Evolutionary conservation across 2,888 invertebrate species (phyloP).

Genomic region (Stenichneumon culpator): DNA sequence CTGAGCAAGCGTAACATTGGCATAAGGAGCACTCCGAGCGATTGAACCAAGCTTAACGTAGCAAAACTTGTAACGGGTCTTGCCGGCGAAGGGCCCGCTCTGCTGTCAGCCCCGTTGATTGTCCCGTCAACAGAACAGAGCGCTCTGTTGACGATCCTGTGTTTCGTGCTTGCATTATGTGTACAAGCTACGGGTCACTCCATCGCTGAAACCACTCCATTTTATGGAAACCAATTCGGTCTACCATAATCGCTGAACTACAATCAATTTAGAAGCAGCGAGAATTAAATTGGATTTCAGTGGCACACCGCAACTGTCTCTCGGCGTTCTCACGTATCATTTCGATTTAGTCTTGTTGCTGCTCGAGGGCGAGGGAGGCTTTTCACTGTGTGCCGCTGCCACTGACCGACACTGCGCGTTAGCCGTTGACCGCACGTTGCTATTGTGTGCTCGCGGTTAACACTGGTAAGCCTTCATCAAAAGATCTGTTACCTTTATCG

Average conservation of each 20-base stretch:
- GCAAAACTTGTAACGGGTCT: slow-evolving; percentile 47
- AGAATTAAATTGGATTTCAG: slow-evolving; percentile 47
- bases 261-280: slow-evolving; percentile 42
- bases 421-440: neutral
- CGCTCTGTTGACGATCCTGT: neutral
- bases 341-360: neutral
- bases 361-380: neutral
- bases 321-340: slow-evolving; percentile 24
- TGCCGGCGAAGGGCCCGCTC: slow-evolving; percentile 9
- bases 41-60: neutral
- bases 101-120: slow-evolving; percentile 47
- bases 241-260: neutral
- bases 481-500: slow-evolving; percentile 17
- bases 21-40: neutral
- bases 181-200: neutral
- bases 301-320: slow-evolving; percentile 48
- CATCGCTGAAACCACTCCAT: neutral
- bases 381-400: neutral
- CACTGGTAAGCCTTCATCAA: neutral
- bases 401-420: neutral
- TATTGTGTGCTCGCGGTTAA: neutral
- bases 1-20: neutral
- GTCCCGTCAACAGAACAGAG: slow-evolving; percentile 7
- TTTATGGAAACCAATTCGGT: neutral
- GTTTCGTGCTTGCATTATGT: neutral